Percentiles rank a stretch among this genome's conserved stretches.
These are phyloP conservation scores for Bubo scandiacus DNA, from an alignment of 2,113 vertebrate genomes.

Conservation along the genomic window DNA sequence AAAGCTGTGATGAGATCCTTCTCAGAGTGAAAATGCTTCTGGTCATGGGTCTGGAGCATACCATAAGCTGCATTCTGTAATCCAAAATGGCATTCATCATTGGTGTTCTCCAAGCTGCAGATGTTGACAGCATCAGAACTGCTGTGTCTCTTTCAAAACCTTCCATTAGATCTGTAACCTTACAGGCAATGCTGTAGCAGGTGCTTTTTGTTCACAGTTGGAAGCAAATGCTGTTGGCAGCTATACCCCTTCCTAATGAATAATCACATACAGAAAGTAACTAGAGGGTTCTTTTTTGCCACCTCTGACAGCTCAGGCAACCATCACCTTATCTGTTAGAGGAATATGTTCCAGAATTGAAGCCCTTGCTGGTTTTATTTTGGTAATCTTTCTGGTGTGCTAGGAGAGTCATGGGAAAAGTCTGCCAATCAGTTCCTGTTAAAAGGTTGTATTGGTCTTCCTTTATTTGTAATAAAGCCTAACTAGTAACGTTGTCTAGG, in stretches of 20 bases:
- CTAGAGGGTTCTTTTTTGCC: neutral
- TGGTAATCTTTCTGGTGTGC: neutral
- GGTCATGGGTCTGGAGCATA: neutral
- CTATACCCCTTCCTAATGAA: neutral
- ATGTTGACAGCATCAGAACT: neutral
- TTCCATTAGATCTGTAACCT: neutral
- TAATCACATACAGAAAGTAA: neutral
- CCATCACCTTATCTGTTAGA: neutral
- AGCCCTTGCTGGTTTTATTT: neutral
- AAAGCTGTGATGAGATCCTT: neutral
- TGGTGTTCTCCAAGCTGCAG: neutral
- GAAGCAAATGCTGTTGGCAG: neutral
- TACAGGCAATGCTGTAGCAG: neutral
- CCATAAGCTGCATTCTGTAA: neutral
- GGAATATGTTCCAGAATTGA: neutral
- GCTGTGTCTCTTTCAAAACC: neutral
- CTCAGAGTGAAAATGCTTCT: neutral
- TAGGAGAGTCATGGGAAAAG: neutral
- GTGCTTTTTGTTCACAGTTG: neutral
- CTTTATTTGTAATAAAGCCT: neutral
- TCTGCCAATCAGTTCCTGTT: neutral
- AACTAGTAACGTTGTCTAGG: neutral
- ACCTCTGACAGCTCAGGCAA: neutral
- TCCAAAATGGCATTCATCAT: neutral
- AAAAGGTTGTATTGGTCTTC: neutral